Evolutionary conservation across 2,888 invertebrate species (phyloP), one percentile per base, ranked within the genome.

Genomic region (Eupithecia vulgata): DNA sequence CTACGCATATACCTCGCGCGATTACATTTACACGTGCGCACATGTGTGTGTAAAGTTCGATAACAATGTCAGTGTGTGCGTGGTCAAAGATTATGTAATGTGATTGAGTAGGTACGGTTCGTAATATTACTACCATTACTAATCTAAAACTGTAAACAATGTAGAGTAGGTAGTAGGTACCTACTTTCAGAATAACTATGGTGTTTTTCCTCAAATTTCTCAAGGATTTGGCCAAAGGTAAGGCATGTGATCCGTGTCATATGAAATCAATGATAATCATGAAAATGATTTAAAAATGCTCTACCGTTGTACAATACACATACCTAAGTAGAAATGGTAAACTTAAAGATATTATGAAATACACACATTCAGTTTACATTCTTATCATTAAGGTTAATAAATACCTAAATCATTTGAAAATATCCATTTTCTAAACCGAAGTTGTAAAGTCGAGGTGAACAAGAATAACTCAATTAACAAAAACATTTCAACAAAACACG

Each of bases 1-100:
- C 89, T 89, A 88, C 90, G 90, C 90, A 90, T 83, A 84, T 84
- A 86, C 75, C 68, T 67, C 59, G 69, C 65, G 71, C 12, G 65
- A 65, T 65, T 65, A 65, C 40, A 37, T 37, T 40, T 21, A 21
- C 40, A 40, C 5, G 65, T 66, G 78, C 25, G 73, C 79, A n/a
- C n/a, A 75, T 64, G 77, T 70, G 71, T 65, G 57, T 25, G 57
- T 57, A 57, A 13, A 12, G 62, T 57, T 66, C 82, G 81, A 82
- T 82, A 83, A 77, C 77, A 76, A 67, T 76, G 76, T 34, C 15
- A 59, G 17, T 81, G 85, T 84, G 84, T 84, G 84, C 30, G 85
- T 80, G 52, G 75, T 61, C 87, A 86, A 77, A 85, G 87, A 88
- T 74, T 81, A 76, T 75, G 72, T 71, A 72, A 74, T 76, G 73